Evolutionary conservation across 2,888 invertebrate genomes (phyloP), one percentile per base, ranked within the genome.

Genomic region (Ctenicera cuprea): DNA sequence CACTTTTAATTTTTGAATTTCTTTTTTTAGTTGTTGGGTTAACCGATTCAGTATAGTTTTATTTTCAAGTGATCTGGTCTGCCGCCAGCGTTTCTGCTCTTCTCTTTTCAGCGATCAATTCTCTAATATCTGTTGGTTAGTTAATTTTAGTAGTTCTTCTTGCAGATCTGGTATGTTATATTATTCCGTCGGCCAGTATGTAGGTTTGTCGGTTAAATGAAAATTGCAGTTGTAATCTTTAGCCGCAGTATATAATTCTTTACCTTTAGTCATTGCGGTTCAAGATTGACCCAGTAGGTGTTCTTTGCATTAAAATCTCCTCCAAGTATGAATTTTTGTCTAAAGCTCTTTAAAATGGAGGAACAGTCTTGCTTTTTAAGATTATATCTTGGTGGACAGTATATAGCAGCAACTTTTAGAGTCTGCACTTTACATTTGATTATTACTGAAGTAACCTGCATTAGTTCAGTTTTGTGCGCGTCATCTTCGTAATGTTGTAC

Each of bases 381-480:
- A 5, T 26, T 26, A 26, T 26, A 5, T 26, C 26, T 26, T 26
- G 26, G 26, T 5, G 26, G 26, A 26, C 2, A 26, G 5, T 26
- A 26, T 26, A 26, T 26, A 5, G 26, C 26, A 26, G 26, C 26
- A 5, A 26, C 26, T 26, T 3, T 26, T 26, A 26, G 26, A 41
- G 41, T n/a, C n/a, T 41, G 41, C n/a, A n/a, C n/a, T n/a, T n/a
- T n/a, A n/a, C n/a, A 41, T 41, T 41, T 41, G 41, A 12, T 41
- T n/a, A 41, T 11, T 41, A 12, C n/a, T 41, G 41, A 26, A 1
- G 41, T n/a, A 41, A 12, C 12, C 11, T n/a, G n/a, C n/a, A 2
- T 41, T 41, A 2, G 41, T 11, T 12, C 11, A n/a, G n/a, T n/a
- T n/a, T n/a, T n/a, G n/a, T n/a, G n/a, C n/a, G n/a, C n/a, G n/a